Conservation (phyloP, 2,888 invertebrate species). For the Chesias legatella region DNA sequence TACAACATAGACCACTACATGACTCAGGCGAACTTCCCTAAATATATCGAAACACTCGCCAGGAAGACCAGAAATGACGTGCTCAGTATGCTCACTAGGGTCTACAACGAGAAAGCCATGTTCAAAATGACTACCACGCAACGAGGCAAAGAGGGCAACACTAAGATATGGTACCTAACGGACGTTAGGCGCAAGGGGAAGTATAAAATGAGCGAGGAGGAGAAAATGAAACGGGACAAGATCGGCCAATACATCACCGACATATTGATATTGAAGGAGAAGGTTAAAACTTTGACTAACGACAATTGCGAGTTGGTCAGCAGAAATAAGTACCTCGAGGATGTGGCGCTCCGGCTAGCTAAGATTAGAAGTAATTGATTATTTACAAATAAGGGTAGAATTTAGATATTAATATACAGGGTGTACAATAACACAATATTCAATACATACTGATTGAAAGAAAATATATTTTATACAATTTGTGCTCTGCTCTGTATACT, state of each 20-base stretch:
- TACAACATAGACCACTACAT: constrained; percentile 46
- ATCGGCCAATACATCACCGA: constrained; percentile 27
- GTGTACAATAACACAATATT: too few relatives aligned
- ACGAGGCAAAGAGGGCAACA: constrained; percentile 40
- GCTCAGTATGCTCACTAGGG: constrained; percentile 39
- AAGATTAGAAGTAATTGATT: constrained; percentile 18
- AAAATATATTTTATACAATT: too few relatives aligned
- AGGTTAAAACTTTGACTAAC: constrained; percentile 23
- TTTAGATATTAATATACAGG: too few relatives aligned
- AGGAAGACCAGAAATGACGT: constrained; percentile 38
- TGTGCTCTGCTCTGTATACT: too few relatives aligned
- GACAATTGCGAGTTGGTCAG: constrained; percentile 28
- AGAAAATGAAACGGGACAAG: constrained; percentile 31
- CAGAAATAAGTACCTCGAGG: constrained; percentile 28
- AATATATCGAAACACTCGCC: constrained; percentile 41
- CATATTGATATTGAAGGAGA: constrained; percentile 29
- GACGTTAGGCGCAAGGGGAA: constrained; percentile 30
- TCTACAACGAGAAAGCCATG: constrained; percentile 46
- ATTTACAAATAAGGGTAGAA: background rate
- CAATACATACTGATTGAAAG: too few relatives aligned
- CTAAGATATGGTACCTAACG: constrained; percentile 42
- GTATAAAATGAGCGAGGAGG: constrained; percentile 29
- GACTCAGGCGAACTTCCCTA: constrained; percentile 40
- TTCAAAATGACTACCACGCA: constrained; percentile 47
- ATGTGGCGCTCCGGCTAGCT: constrained; percentile 25